Percentiles rank a stretch among this genome's conserved stretches.
phyloP scores from a whole-genome alignment of 2,888 invertebrate genomes.

The Physocephala rufipes region DNA sequence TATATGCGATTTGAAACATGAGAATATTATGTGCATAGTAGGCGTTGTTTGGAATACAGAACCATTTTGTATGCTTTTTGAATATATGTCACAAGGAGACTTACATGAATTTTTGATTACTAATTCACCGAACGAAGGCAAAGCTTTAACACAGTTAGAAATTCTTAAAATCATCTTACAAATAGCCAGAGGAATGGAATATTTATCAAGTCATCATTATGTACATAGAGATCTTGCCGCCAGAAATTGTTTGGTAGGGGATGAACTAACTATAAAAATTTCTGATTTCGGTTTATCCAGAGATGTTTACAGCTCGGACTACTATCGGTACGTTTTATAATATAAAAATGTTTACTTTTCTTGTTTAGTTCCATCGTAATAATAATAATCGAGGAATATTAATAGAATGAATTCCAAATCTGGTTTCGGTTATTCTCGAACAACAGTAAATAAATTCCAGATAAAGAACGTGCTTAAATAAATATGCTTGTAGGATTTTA shows the following conservation, averaged over 20 bases:
- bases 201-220: constrained; percentile 89
- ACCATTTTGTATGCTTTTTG: constrained; percentile 95
- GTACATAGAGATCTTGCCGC: constrained; percentile 97
- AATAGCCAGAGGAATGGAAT: constrained; percentile 86
- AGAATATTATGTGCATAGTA: constrained; percentile 93
- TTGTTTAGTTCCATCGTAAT: too few species aligned
- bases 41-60: constrained; percentile 90
- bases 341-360: too few species aligned
- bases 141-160: constrained; percentile 81
- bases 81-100: constrained; percentile 97
- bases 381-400: too few species aligned
- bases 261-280: constrained; percentile 94
- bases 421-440: too few species aligned
- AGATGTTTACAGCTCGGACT: constrained; percentile 92
- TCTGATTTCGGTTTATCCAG: constrained; percentile 95
- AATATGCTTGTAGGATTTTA: too few species aligned
- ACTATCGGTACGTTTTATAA: constrained; percentile 74
- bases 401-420: too few species aligned
- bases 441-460: too few species aligned
- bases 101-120: constrained; percentile 94
- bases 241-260: constrained; percentile 95
- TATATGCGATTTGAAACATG: constrained; percentile 93
- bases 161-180: constrained; percentile 91
- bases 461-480: too few species aligned
- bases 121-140: constrained; percentile 86